These are phyloP conservation scores for Coranthus polyacanthus DNA, from an alignment of 2,797 vertebrate species.

Conservation along the genomic window DNA sequence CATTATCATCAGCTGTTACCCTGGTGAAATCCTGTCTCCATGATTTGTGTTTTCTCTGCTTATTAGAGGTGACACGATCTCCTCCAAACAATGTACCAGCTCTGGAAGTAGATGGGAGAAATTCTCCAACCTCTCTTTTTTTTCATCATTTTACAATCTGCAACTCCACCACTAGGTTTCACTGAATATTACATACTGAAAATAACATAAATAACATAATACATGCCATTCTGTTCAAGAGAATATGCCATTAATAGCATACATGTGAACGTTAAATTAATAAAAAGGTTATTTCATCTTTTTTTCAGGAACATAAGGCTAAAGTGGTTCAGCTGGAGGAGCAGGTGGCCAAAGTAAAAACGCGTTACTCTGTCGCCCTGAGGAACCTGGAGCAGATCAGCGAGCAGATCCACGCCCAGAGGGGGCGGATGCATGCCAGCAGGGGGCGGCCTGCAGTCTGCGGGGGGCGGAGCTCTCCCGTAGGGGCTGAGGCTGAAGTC, in stretches of 20 bases:
- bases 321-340: conserved; percentile 89
- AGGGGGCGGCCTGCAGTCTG: conserved; percentile 51
- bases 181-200: neutral
- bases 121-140: too few relatives aligned
- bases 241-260: neutral
- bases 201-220: neutral
- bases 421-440: conserved; percentile 59
- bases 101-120: too few relatives aligned
- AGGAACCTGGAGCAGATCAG: conserved; percentile 94
- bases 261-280: too few relatives aligned
- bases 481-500: conserved; percentile 86
- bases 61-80: too few relatives aligned
- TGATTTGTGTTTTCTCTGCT: too few relatives aligned
- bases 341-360: conserved; percentile 89
- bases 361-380: conserved; percentile 89
- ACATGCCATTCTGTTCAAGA: too few relatives aligned
- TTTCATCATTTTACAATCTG: too few relatives aligned
- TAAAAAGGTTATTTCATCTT: too few relatives aligned
- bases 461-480: conserved; percentile 85
- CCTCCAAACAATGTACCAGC: too few relatives aligned
- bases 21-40: too few relatives aligned
- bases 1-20: too few relatives aligned
- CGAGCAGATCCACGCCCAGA: conserved; percentile 91
- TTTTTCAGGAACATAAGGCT: conserved; percentile 90
- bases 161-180: too few relatives aligned